Base-by-base conservation (phyloP, 2,113 vertebrate genomes). In the Origma solitaria region DNA sequence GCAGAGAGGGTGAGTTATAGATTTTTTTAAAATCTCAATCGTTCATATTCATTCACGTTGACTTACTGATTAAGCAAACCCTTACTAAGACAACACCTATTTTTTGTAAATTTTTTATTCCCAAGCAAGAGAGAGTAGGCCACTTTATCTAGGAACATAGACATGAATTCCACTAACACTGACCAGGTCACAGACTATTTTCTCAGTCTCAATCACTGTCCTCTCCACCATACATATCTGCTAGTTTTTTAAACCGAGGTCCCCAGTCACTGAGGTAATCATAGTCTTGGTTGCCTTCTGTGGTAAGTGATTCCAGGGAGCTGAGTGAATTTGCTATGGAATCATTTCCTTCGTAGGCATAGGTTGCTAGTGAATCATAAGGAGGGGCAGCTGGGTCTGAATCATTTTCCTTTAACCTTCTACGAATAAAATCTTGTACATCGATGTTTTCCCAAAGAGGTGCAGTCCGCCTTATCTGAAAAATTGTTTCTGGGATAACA, bases 201-300 rank as follows among this genome's bases (percentile, higher is more conserved):
- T 97, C 97, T 95, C 97, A 98, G 20, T 98, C 98, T 82, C 90
- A 28, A 77, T 98, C 98, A 61, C 98, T 98, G 25, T 98, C 98
- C 4, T 98, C 97, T 57, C 98, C 98, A 10, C 98, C 98, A 14
- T 98, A 98, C 98, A 98, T 97, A 60, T 98, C 98, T 19, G 98
- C 98, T 14, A 98, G 92, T 38, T 98, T 98, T 90, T 98, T 98
- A 95, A 98, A 98, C 4, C 95, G 97, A 38, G 98, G 98, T 9
- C 98, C 98, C 98, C 98, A 98, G 76, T 98, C 98, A 15, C 97
- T 97, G 62, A 98, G 97, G 71, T 98, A 98, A 91, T 97, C 97
- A 1, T 98, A 98, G 93, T 98, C 98, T 68, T 98, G 98, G 78
- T 98, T 98, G 35, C 97, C 92, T 19, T 98, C 98, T 1, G 86